A percentile compares a stretch with the other conserved stretches of the same genome.
phyloP scores from a whole-genome alignment of 2,888 invertebrate species.

The Microctonus hyperodae region DNA sequence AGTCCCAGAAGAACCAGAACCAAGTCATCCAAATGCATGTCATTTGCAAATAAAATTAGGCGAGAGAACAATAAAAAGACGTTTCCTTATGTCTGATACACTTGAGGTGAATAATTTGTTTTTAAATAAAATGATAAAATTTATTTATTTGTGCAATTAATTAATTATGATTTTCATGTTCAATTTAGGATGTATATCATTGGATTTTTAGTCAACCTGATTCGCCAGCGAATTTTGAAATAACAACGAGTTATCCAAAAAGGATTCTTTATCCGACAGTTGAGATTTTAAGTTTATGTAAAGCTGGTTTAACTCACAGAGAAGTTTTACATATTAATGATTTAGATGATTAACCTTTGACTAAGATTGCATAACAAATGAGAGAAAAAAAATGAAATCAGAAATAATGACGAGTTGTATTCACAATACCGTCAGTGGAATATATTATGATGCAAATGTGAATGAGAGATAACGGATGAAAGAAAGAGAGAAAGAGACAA shows the following conservation, averaged over 20 bases:
- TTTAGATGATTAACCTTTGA: constrained; percentile 74
- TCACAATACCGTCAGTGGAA: background rate
- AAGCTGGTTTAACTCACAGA: constrained; percentile 85
- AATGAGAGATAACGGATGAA: constrained; percentile 35
- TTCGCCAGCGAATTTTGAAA: constrained; percentile 92
- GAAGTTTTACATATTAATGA: constrained; percentile 96
- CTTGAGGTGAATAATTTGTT: constrained; percentile 72
- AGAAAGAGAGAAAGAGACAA: constrained; percentile 39
- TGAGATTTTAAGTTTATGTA: constrained; percentile 70
- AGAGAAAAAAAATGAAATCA: background rate
- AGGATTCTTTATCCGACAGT: constrained; percentile 72
- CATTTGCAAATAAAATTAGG: constrained; percentile 91
- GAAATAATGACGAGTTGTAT: background rate
- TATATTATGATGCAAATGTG: constrained; percentile 8
- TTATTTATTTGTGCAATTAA: too few species aligned
- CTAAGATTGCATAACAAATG: constrained; percentile 11
- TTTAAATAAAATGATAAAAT: too few species aligned
- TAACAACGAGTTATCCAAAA: constrained; percentile 95
- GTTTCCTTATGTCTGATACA: constrained; percentile 83
- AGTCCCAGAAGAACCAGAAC: constrained; percentile 79
- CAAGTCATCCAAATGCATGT: constrained; percentile 74
- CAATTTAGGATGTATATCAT: constrained; percentile 88
- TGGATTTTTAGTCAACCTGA: constrained; percentile 95
- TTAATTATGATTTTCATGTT: constrained; percentile 26
- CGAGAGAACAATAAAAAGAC: constrained; percentile 85